A percentile compares a stretch with the other conserved stretches of the same genome.
Evolutionary conservation across 2,113 vertebrate genomes (phyloP).

Genomic region (Protobothrops flavoviridis): DNA sequence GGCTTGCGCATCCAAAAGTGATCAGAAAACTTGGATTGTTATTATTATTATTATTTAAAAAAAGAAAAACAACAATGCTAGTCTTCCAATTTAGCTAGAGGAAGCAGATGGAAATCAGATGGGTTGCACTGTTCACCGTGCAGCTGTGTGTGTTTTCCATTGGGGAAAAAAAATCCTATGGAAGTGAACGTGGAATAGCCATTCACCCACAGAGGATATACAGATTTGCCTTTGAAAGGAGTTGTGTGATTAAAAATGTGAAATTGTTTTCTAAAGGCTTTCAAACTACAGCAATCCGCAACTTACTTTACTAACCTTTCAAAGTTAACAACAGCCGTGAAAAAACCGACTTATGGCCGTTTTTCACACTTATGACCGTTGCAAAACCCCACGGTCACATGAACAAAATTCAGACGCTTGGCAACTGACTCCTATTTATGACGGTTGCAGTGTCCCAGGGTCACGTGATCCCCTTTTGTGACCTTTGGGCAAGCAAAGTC

Average conservation of each 20-base stretch:
- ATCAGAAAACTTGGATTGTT: too few species aligned
- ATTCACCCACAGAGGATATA: neutral
- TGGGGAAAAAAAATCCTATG: neutral
- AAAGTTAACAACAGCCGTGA: neutral
- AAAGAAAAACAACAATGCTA: neutral
- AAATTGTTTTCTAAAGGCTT: neutral
- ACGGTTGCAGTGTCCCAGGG: neutral
- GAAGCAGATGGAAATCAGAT: too few species aligned
- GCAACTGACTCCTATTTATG: neutral
- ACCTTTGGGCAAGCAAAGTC: neutral
- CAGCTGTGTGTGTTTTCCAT: neutral
- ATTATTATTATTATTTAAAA: neutral
- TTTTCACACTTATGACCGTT: neutral
- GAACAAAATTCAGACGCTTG: neutral
- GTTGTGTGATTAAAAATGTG: neutral
- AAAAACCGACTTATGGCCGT: neutral
- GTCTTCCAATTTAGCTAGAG: neutral
- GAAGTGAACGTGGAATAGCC: neutral
- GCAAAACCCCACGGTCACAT: neutral
- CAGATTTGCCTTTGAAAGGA: neutral
- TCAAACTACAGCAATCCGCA: neutral
- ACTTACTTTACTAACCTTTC: neutral
- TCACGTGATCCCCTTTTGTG: neutral
- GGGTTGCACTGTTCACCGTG: fast-evolving
- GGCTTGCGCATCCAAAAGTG: neutral